Conservation (phyloP, 2,113 vertebrate genomes). For the Lepus timidus region DNA sequence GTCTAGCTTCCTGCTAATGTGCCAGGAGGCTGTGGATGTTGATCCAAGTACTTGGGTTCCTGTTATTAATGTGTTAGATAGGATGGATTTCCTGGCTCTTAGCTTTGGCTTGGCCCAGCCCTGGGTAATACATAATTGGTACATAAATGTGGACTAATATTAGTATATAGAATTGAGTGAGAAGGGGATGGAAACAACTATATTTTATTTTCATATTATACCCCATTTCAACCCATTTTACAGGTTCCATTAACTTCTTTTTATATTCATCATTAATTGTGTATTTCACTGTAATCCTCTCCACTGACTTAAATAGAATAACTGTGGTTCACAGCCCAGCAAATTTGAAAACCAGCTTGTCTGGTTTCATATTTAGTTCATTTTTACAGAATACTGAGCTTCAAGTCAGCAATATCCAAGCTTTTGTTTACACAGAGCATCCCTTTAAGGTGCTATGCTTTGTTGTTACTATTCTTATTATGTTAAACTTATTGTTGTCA, state of each 20-base stretch:
- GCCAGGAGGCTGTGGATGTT: too few species aligned
- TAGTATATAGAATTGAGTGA: background rate
- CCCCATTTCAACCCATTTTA: background rate
- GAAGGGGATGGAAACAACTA: background rate
- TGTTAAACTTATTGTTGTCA: background rate
- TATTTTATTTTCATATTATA: background rate
- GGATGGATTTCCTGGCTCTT: too few species aligned
- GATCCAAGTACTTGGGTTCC: too few species aligned
- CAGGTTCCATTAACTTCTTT: background rate
- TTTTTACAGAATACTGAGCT: conserved; percentile 62
- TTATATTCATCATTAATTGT: background rate
- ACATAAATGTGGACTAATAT: background rate
- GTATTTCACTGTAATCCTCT: background rate
- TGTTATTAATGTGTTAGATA: too few species aligned
- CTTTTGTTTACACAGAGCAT: conserved; percentile 45
- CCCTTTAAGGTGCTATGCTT: background rate
- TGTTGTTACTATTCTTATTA: conserved; percentile 25
- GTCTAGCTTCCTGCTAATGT: too few species aligned
- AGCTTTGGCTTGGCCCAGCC: too few species aligned
- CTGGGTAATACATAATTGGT: background rate
- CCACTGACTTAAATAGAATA: background rate
- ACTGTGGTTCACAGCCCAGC: conserved; percentile 64
- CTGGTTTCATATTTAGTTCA: conserved; percentile 74
- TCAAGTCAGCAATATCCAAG: conserved; percentile 61
- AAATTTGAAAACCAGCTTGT: conserved; percentile 67